Evolutionary conservation across 92 coral and sea anemone genomes (phyloP), one percentile per base, ranked within the genome.

Genomic region (Heliopora coerulea): DNA sequence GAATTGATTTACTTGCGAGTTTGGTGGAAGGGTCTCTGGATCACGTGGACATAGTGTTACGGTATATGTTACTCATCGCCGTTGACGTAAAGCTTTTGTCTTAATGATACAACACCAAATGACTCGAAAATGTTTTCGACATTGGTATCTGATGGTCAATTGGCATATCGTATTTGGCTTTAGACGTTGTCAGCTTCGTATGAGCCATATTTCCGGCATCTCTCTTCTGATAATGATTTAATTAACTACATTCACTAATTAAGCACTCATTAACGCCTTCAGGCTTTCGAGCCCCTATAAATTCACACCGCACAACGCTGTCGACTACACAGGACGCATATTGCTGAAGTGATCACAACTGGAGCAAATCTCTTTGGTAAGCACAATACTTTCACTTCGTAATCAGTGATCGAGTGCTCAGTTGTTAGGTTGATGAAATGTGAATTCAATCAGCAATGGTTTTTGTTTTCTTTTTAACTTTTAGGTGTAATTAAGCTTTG

Each of bases 241-340:
- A 70, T 70, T 52, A 52, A 58, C 30, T 41, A 54, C 18, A 70
- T 70, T 70, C 63, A 70, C 77, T 70, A 54, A 70, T 70, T 70
- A 70, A 30, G 48, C 63, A 12, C 62, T 70, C 77, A 70, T 70
- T 70, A 70, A n/a, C 77, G 77, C 77, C 77, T 70, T 52, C 62
- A 32, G 77, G 77, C 77, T 29, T 5, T 31, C 25, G 23, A 35
- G 34, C 13, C 48, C 10, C 77, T 70, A 70, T 70, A 70, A 70
- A 70, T 52, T 32, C 30, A 46, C 49, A 31, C 62, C 60, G 63
- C 63, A 12, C 62, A 14, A 26, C 1, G 49, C 46, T 32, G 29
- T 50, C 50, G 52, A 46, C 17, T 46, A 8, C 74, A 67, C 26
- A 19, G 19, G 58, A 49, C 39, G 26, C 74, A 67, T 59, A 48